Percentiles rank a stretch among this genome's conserved stretches.
Evolutionary conservation across 2,113 vertebrate species (phyloP).

Genomic region (Melanotaenia duboulayi): DNA sequence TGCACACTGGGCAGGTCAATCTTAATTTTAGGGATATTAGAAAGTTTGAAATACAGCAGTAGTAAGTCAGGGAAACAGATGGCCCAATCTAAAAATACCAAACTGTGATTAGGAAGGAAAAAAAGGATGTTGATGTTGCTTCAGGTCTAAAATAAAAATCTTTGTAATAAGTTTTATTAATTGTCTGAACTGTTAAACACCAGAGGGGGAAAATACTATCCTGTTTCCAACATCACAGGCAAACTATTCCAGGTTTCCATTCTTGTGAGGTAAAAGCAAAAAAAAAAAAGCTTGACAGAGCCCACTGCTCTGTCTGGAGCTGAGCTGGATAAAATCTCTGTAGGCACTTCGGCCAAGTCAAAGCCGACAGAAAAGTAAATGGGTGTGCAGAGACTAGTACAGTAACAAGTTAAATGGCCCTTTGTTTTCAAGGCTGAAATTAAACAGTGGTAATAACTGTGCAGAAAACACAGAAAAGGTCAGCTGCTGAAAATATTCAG

Average conservation of each 20-base stretch:
- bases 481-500: slow-evolving; percentile 73
- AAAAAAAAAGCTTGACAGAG: slow-evolving; percentile 4
- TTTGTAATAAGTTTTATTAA: neutral
- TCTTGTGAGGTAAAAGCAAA: slow-evolving; percentile 15
- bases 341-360: slow-evolving; percentile 26
- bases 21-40: slow-evolving; percentile 63
- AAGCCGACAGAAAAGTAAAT: slow-evolving; percentile 57
- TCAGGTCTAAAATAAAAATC: neutral
- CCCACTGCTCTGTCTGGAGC: slow-evolving; percentile 37
- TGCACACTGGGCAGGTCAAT: slow-evolving; percentile 59
- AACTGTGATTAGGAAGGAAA: neutral
- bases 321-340: slow-evolving; percentile 47
- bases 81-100: neutral
- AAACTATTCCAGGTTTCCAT: slow-evolving; percentile 13
- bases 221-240: neutral
- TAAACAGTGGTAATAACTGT: slow-evolving; percentile 43
- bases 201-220: neutral
- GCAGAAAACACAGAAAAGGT: slow-evolving; percentile 63
- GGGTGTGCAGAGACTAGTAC: slow-evolving; percentile 23
- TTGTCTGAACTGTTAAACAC: neutral
- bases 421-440: slow-evolving; percentile 59
- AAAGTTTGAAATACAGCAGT: slow-evolving; percentile 25
- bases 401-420: slow-evolving; percentile 59
- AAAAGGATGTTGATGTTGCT: neutral
- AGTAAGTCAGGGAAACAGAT: slow-evolving; percentile 12